Conservation (phyloP, 1,140 invertebrate genomes). For the Heliothis virescens region DNA sequence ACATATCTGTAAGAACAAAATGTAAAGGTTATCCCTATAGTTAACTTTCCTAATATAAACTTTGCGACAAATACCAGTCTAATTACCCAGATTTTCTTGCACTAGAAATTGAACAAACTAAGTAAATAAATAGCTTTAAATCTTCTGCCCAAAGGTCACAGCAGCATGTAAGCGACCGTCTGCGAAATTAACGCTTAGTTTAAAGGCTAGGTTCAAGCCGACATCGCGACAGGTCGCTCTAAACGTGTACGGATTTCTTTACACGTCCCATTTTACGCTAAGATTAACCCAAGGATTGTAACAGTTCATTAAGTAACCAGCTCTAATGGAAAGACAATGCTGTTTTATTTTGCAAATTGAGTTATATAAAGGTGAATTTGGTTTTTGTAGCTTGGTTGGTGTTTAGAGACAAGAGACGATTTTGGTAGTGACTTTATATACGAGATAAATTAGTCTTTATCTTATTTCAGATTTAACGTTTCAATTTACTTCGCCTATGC, state of each 20-base stretch:
- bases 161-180: constrained; percentile 15
- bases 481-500: too few relatives aligned
- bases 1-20: too few relatives aligned
- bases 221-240: neutral
- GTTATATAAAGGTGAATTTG: neutral
- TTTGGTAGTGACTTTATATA: too few relatives aligned
- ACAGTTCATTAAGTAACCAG: constrained; percentile 16
- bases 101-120: neutral
- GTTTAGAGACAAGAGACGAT: too few relatives aligned
- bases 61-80: too few relatives aligned
- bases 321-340: constrained; percentile 22
- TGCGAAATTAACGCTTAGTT: constrained; percentile 41
- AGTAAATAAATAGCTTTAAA: constrained; percentile 19
- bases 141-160: constrained; percentile 28
- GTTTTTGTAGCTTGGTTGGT: too few relatives aligned
- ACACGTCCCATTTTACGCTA: constrained; percentile 7
- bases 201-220: constrained; percentile 10
- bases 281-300: constrained; percentile 20
- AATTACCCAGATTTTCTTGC: too few relatives aligned
- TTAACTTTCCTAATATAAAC: too few relatives aligned
- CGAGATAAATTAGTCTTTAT: too few relatives aligned
- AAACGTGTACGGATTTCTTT: constrained; percentile 42
- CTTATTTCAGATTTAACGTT: too few relatives aligned
- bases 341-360: constrained; percentile 17
- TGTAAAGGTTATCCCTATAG: too few relatives aligned